Percentiles rank a stretch among this genome's conserved stretches.
phyloP scores from a whole-genome alignment of 2,113 vertebrate genomes.

The Archocentrus centrarchus region DNA sequence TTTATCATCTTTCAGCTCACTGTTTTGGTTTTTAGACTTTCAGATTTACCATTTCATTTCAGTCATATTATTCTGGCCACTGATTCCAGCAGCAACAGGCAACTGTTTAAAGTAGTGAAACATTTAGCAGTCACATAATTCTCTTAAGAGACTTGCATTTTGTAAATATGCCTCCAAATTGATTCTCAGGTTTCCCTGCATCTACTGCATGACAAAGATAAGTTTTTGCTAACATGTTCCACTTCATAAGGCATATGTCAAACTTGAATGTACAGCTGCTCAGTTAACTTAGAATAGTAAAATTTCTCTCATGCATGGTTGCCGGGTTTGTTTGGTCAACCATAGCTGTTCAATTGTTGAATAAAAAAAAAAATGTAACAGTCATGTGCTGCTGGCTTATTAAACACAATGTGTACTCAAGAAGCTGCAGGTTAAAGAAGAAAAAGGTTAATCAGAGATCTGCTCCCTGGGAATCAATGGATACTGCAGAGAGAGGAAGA shows the following conservation, averaged over 20 bases:
- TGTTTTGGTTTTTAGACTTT: not conserved
- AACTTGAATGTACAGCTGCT: not conserved
- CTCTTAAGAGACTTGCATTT: not conserved
- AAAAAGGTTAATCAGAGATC: conserved; percentile 9
- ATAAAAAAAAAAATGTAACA: not conserved
- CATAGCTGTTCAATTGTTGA: not conserved
- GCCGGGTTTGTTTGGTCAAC: not conserved
- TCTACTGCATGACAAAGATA: not conserved
- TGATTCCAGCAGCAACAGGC: not conserved
- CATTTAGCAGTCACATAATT: not conserved
- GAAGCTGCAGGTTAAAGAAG: conserved; percentile 10
- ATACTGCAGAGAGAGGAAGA: conserved; percentile 13
- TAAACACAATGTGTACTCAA: not conserved
- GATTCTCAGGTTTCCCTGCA: not conserved
- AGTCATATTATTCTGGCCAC: not conserved
- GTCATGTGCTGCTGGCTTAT: not conserved
- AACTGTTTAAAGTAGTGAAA: not conserved
- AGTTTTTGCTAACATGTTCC: not conserved
- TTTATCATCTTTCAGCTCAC: not conserved
- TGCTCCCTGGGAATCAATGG: conserved; percentile 1
- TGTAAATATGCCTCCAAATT: not conserved
- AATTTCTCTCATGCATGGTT: not conserved
- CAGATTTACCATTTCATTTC: not conserved
- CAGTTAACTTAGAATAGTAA: not conserved
- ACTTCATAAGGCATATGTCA: not conserved